Conservation (phyloP, 2,113 vertebrate species). For the Psephotus haematonotus region DNA sequence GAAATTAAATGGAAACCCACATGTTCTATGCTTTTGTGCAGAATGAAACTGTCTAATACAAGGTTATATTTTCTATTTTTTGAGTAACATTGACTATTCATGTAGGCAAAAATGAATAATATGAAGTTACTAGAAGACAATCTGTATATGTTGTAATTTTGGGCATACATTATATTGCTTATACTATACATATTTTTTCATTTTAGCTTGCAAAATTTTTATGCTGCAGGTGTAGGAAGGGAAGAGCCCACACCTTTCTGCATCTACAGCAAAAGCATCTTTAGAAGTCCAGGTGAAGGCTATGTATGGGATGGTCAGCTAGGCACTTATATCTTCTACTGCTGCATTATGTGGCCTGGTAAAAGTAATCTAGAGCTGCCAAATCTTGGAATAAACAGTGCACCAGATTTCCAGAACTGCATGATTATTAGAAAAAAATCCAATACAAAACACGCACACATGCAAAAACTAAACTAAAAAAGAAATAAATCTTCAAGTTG, state of each 20-base stretch:
- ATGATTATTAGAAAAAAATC: not conserved
- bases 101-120: not conserved
- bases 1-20: not conserved
- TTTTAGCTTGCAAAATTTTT: not conserved
- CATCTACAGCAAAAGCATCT: not conserved
- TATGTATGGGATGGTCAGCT: not conserved
- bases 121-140: not conserved
- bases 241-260: not conserved
- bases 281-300: not conserved
- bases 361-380: not conserved
- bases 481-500: not conserved
- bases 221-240: not conserved
- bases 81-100: not conserved
- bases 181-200: not conserved
- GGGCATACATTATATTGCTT: not conserved
- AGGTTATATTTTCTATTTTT: not conserved
- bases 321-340: not conserved
- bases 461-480: not conserved
- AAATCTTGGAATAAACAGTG: not conserved
- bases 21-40: not conserved
- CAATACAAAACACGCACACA: not conserved
- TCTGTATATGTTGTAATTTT: not conserved
- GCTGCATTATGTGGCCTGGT: not conserved
- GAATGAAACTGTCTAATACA: not conserved
- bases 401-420: not conserved